Evolutionary conservation across 2,113 vertebrate species (phyloP).

Genomic region (Meles meles): DNA sequence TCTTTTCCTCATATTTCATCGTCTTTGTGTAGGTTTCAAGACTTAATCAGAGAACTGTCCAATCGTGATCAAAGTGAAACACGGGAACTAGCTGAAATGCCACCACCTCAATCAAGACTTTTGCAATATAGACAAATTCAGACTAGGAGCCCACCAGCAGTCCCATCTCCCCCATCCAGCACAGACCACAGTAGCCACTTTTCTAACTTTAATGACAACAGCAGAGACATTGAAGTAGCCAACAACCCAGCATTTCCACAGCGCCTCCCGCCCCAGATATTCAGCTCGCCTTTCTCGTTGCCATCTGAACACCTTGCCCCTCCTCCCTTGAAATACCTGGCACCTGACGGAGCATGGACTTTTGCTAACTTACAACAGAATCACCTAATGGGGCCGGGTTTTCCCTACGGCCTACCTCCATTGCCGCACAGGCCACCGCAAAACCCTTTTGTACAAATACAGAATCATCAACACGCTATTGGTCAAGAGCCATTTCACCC

Average conservation of each 20-base stretch:
- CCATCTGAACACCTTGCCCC: constrained; percentile 89
- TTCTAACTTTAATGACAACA: constrained; percentile 85
- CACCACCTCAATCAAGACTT: constrained; percentile 96
- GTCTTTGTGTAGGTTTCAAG: constrained; percentile 89
- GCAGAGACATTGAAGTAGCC: constrained; percentile 88
- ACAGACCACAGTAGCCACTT: constrained; percentile 86
- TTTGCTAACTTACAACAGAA: constrained; percentile 91
- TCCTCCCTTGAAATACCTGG: constrained; percentile 94
- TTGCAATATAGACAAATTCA: constrained; percentile 96
- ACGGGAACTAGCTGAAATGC: constrained; percentile 92
- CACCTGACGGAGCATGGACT: constrained; percentile 95
- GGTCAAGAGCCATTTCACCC: constrained; percentile 94
- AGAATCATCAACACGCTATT: constrained; percentile 89
- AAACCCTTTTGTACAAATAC: constrained; percentile 94
- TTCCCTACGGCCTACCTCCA: constrained; percentile 93
- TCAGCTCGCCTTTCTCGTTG: constrained; percentile 89
- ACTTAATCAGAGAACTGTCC: constrained; percentile 93
- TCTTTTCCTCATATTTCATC: neutral
- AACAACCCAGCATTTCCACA: constrained; percentile 89
- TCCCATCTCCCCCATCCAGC: constrained; percentile 86
- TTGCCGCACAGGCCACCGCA: constrained; percentile 93
- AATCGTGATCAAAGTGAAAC: constrained; percentile 90
- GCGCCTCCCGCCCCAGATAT: constrained; percentile 86
- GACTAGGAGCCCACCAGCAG: constrained; percentile 89
- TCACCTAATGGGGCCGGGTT: constrained; percentile 90